Conservation (phyloP, 2,113 vertebrate species). For the Prochilodus magdalenae region DNA sequence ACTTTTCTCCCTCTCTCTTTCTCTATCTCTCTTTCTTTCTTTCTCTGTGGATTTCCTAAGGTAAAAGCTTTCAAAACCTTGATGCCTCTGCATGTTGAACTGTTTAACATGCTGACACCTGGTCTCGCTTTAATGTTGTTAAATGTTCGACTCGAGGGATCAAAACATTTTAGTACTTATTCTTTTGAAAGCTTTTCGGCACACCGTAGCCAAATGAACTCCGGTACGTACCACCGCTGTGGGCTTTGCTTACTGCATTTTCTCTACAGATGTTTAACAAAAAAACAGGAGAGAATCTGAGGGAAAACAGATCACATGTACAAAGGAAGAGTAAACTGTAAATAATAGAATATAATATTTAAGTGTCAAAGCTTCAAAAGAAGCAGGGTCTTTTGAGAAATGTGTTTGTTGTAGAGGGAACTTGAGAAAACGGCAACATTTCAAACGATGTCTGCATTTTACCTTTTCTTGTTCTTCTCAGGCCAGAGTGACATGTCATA, state of each 20-base stretch:
- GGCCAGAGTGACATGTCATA: conserved; percentile 28
- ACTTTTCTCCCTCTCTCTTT: not conserved
- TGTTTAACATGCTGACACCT: conserved; percentile 25
- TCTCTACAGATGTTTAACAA: conserved; percentile 11
- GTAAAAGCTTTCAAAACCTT: conserved; percentile 29
- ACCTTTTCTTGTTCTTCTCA: conserved; percentile 2
- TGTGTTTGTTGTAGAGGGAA: conserved; percentile 9
- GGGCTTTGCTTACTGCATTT: not conserved
- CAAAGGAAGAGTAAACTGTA: conserved; percentile 16
- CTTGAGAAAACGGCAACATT: not conserved
- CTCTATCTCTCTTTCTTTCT: no score
- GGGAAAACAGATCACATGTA: conserved; percentile 21
- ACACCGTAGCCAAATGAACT: conserved; percentile 21
- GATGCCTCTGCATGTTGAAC: conserved; percentile 10
- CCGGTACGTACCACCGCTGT: not conserved
- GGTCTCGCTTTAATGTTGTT: conserved; percentile 41
- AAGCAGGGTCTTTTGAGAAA: not conserved
- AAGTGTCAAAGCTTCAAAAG: conserved; percentile 19
- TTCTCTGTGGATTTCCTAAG: conserved; percentile 8
- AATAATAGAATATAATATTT: conserved; percentile 15
- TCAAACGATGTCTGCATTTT: conserved; percentile 7
- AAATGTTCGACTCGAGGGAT: conserved; percentile 32
- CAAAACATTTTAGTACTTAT: conserved; percentile 32
- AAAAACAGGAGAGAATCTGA: conserved; percentile 7
- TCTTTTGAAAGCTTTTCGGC: conserved; percentile 28